Conservation (phyloP, 1,140 invertebrate genomes). For the Trichonephila inaurata region DNA sequence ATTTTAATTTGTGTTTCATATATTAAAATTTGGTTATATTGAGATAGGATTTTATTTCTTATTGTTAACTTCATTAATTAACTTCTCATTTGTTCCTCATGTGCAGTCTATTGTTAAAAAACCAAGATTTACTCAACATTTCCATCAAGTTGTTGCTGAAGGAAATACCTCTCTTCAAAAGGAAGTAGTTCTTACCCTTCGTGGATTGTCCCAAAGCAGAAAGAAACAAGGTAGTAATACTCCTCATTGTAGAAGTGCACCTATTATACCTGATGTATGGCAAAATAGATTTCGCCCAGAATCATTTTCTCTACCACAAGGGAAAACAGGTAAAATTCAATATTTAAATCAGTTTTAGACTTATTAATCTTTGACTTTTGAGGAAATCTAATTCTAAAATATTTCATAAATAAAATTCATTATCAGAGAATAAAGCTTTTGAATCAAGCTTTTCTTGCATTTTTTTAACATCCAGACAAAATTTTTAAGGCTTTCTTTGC, state of each 20-base stretch:
- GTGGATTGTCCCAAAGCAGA: constrained; percentile 17
- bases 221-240: neutral
- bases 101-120: constrained; percentile 74
- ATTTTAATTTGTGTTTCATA: no score
- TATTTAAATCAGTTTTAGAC: no score
- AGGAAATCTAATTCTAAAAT: no score
- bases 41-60: no score
- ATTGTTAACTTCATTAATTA: no score
- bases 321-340: constrained; percentile 46
- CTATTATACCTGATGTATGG: constrained; percentile 67
- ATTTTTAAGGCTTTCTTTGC: no score
- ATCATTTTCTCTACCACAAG: constrained; percentile 46
- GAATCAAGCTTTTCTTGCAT: no score
- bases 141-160: constrained; percentile 72
- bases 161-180: constrained; percentile 68
- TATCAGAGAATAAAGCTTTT: no score
- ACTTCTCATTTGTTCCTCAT: neutral
- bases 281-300: constrained; percentile 65
- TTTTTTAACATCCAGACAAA: no score
- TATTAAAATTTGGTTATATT: no score
- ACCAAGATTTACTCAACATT: constrained; percentile 72
- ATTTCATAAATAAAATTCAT: no score
- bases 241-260: constrained; percentile 63
- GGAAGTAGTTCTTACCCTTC: constrained; percentile 66
- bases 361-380: no score